Conservation (phyloP, 2,888 invertebrate species). For the Pseudococcus longispinus region DNA sequence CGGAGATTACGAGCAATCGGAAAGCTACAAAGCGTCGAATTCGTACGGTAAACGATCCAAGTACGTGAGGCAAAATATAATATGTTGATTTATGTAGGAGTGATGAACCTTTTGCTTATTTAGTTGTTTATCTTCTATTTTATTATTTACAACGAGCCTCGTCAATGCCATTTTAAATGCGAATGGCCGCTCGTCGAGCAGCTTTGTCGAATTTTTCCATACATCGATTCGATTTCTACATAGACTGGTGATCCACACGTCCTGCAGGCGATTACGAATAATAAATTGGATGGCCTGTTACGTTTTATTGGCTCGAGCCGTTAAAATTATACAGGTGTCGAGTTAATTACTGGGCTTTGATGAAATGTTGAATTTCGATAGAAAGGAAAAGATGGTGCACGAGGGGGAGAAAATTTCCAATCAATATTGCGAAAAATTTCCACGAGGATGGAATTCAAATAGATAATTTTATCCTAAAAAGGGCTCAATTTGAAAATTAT, state of each 20-base stretch:
- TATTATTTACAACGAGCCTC: neutral
- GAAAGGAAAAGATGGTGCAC: neutral
- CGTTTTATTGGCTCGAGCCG: neutral
- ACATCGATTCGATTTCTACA: neutral
- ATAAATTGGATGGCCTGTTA: neutral
- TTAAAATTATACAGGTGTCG: neutral
- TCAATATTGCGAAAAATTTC: neutral
- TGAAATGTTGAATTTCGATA: neutral
- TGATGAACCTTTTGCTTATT: neutral
- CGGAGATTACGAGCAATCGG: constrained; percentile 47
- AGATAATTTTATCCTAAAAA: neutral
- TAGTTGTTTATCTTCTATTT: neutral
- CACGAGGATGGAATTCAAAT: neutral
- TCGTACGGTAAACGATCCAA: constrained; percentile 32
- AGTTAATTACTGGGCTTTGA: neutral
- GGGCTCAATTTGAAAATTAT: neutral
- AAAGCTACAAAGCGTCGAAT: constrained; percentile 1
- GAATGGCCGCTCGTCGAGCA: neutral
- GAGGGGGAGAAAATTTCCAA: neutral
- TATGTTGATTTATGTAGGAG: neutral
- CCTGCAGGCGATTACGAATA: neutral
- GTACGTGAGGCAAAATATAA: constrained; percentile 16
- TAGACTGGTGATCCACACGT: neutral
- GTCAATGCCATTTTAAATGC: neutral
- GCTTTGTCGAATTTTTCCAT: neutral